Percentiles rank a stretch among this genome's conserved stretches.
phyloP scores from a whole-genome alignment of 2,888 invertebrate genomes.

The Theristus sp. region DNA sequence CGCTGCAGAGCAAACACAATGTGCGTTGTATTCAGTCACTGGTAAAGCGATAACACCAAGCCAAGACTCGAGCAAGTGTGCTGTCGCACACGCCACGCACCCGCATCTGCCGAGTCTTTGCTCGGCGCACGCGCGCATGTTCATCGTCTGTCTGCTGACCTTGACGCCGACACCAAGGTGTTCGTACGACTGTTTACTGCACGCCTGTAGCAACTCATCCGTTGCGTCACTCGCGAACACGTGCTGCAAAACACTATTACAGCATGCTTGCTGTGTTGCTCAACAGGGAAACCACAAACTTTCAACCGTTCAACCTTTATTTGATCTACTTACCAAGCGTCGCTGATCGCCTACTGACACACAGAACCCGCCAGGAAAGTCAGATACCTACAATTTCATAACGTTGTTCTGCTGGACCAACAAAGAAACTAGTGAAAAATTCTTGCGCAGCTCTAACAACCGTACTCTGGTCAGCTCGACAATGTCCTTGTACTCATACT shows the following conservation, averaged over 20 bases:
- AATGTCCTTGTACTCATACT: constrained; percentile 63
- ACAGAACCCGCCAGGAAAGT: constrained; percentile 77
- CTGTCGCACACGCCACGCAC: neutral
- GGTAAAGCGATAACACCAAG: too few species aligned
- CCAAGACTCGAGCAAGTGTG: constrained; percentile 3
- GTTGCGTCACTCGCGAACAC: constrained; percentile 66
- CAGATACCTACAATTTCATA: constrained; percentile 48
- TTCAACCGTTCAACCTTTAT: neutral
- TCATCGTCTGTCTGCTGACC: constrained; percentile 59
- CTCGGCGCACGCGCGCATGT: constrained; percentile 32
- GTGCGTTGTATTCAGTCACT: too few species aligned
- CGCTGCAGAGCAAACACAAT: constrained; percentile 44
- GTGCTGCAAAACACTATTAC: constrained; percentile 40
- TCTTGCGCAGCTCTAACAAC: neutral
- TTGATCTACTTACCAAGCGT: constrained; percentile 47
- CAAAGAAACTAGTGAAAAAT: neutral
- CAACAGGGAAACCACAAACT: too few species aligned
- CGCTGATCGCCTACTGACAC: constrained; percentile 77
- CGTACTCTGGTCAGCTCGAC: constrained; percentile 46
- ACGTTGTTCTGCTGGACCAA: neutral
- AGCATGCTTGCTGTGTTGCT: too few species aligned
- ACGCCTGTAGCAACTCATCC: constrained; percentile 66
- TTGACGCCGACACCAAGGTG: constrained; percentile 65
- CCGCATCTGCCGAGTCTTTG: neutral
- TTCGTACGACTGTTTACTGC: constrained; percentile 58